These are phyloP conservation scores for Resseliella maxima DNA, from an alignment of 2,888 invertebrate genomes.

Conservation along the genomic window DNA sequence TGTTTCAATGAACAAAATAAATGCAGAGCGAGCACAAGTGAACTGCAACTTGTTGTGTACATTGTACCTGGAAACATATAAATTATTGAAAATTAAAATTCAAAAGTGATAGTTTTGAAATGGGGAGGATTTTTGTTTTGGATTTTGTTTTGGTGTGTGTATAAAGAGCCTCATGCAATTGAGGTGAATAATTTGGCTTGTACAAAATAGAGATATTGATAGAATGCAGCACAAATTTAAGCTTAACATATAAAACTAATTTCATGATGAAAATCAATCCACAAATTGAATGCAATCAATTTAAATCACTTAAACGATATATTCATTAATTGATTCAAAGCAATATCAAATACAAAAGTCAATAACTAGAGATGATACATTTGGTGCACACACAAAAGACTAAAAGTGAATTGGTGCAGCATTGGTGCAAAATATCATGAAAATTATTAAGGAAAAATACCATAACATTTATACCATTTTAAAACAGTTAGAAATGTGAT, in stretches of 20 bases:
- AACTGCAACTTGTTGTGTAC: slow-evolving; percentile 49
- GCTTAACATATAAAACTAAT: not conserved
- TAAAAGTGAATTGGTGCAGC: not conserved
- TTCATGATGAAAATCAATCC: not conserved
- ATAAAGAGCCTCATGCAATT: not conserved
- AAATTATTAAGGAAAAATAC: not conserved
- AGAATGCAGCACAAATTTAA: not conserved
- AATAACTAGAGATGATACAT: not conserved
- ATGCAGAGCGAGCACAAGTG: not conserved
- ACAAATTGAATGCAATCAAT: not conserved
- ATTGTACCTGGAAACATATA: slow-evolving; percentile 35
- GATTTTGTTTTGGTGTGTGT: no score
- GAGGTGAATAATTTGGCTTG: no score
- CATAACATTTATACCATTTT: slow-evolving; percentile 5
- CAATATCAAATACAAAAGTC: not conserved
- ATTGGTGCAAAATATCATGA: not conserved
- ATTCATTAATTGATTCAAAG: slow-evolving; percentile 40
- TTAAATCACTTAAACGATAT: not conserved
- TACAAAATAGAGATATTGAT: not conserved
- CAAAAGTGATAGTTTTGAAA: slow-evolving; percentile 41
- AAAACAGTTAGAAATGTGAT: not conserved
- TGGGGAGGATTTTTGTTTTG: not conserved
- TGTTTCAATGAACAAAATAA: slow-evolving; percentile 2
- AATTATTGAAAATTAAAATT: not conserved
- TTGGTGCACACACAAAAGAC: not conserved